Base-by-base conservation (phyloP, 1,140 invertebrate genomes). In the Megalopta genalis region DNA sequence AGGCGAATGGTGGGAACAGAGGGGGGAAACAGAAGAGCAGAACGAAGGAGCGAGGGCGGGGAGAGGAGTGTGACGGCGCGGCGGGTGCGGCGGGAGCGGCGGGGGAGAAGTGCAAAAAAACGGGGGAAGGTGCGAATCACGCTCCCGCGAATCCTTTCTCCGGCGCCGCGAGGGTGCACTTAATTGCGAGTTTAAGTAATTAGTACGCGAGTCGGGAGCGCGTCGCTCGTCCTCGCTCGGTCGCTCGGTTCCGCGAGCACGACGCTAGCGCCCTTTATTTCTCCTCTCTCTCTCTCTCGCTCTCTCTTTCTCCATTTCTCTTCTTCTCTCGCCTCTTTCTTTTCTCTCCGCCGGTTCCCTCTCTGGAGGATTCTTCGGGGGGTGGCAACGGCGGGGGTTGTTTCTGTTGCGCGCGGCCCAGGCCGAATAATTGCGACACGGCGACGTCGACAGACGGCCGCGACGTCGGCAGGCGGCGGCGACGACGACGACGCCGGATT, bases 171-270 rank as follows among this genome's bases (percentile, higher is more conserved):
- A 78, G 81, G 79, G 83, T 75, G 85, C 80, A 87, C 84, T 88
- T 88, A 87, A 88, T 88, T 88, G 87, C 87, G 79, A 88, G 86
- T 87, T 88, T 88, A 88, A 88, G 85, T 88, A 88, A 88, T 88
- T 88, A 88, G 86, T 88, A 87, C 84, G 76, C 76, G 60, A 80
- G 68, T 81, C 78, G 76, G 77, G 79, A 86, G 77, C 83, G 83
- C 82, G 76, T 85, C 60, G 62, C 46, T 85, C 76, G 78, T 79
- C 85, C 80, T 83, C 76, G 72, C 84, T 84, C 74, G 66, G 52
- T 77, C 42, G 76, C 75, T 72, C 62, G 80, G 54, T 72, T 86
- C 65, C 49, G 54, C 72, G 71, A 75, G 59, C 66, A 71, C 79
- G 39, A 62, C 65, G 64, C 42, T 4, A 76, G 65, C 77, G 49